Conservation (phyloP, 2,797 vertebrate species). For the Toxotes lorentzi region DNA sequence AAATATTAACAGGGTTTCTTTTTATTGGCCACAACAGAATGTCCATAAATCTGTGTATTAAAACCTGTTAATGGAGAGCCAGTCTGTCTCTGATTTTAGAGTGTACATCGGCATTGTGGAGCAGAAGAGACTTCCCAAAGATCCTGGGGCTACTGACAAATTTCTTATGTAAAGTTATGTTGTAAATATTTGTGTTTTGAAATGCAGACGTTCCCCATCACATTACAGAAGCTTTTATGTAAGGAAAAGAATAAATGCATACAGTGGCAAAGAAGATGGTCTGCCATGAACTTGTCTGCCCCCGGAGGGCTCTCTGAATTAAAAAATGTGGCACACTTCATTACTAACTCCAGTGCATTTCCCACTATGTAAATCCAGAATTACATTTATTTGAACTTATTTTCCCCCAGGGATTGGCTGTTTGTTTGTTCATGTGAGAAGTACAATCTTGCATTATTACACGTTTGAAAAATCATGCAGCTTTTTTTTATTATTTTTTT, state of each 20-base stretch:
- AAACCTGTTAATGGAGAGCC: not conserved
- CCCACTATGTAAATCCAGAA: not conserved
- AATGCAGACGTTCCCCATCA: not conserved
- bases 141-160: not conserved
- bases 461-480: conserved; percentile 28
- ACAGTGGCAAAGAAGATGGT: not conserved
- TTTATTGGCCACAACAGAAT: not conserved
- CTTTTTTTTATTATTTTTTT: conserved; percentile 11
- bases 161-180: not conserved
- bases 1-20: not conserved
- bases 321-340: conserved; percentile 5
- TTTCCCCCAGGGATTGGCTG: not conserved
- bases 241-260: not conserved
- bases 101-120: not conserved
- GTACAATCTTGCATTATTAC: conserved; percentile 7
- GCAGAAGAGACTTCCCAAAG: not conserved
- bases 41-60: not conserved
- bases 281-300: not conserved
- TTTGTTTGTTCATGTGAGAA: conserved; percentile 3
- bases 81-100: not conserved
- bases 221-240: not conserved
- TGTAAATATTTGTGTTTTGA: not conserved
- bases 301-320: not conserved
- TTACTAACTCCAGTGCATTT: conserved; percentile 29
- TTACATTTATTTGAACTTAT: not conserved